Conservation (phyloP, 2,888 invertebrate species). For the Scrobipalpa atriplicella region DNA sequence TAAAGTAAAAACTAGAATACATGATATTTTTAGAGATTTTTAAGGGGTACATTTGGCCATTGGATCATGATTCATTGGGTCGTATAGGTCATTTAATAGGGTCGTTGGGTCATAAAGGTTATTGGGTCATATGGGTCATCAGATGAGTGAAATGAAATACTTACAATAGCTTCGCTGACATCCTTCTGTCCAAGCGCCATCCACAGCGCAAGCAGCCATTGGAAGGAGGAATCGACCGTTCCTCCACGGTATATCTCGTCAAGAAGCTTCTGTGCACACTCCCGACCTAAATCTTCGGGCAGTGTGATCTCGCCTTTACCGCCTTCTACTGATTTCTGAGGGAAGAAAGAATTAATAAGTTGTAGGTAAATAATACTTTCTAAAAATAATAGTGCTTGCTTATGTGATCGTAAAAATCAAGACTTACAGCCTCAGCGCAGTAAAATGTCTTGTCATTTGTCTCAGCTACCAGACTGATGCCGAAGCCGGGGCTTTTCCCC, state of each 20-base stretch:
- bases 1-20: no score
- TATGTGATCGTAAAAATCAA: neutral
- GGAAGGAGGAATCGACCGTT: conserved; percentile 93
- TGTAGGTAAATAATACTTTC: neutral
- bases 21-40: no score
- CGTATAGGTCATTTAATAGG: no score
- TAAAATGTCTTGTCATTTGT: conserved; percentile 92
- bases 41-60: no score
- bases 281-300: conserved; percentile 95
- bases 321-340: conserved; percentile 67
- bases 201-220: conserved; percentile 93
- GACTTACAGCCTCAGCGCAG: conserved; percentile 83
- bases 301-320: conserved; percentile 84
- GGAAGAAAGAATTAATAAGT: neutral
- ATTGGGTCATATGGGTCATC: no score
- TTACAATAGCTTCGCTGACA: conserved; percentile 89
- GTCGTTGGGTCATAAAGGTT: no score
- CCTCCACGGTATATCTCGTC: conserved; percentile 97
- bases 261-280: conserved; percentile 90
- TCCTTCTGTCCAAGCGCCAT: conserved; percentile 98
- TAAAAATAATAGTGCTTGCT: no score
- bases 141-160: conserved; percentile 39
- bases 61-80: no score
- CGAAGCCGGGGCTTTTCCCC: conserved; percentile 96
- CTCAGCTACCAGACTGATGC: conserved; percentile 94